phyloP scores from a whole-genome alignment of 2,888 invertebrate genomes.

The Crioceris asparagi region DNA sequence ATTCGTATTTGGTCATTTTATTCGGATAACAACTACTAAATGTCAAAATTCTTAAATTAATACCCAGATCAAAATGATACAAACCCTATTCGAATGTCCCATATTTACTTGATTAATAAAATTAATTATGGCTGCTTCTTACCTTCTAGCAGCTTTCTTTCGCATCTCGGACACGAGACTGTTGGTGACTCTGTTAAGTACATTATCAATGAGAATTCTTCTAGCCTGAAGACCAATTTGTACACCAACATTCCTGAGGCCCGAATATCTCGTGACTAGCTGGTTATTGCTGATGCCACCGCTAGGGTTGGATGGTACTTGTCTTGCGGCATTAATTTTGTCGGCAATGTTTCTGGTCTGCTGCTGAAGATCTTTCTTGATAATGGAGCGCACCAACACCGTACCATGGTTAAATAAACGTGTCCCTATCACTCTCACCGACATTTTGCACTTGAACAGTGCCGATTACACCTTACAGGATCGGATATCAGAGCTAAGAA shows the following conservation, averaged over 20 bases:
- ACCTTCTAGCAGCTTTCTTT: constrained; percentile 49
- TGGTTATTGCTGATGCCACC: constrained; percentile 18
- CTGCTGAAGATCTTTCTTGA: constrained; percentile 31
- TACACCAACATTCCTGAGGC: constrained; percentile 39
- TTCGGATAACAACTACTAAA: no score
- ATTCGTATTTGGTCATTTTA: no score
- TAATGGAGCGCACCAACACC: constrained; percentile 41
- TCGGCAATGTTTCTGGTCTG: constrained; percentile 36
- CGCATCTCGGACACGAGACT: constrained; percentile 53
- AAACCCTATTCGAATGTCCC: no score
- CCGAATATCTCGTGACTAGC: constrained; percentile 28
- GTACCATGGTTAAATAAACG: constrained; percentile 53
- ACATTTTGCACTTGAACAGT: constrained; percentile 42
- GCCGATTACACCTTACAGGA: no score
- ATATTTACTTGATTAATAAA: no score
- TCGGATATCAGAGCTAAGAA: no score
- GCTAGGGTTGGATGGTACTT: constrained; percentile 19
- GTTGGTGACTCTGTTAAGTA: constrained; percentile 57
- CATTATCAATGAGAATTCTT: constrained; percentile 56
- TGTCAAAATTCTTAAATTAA: no score
- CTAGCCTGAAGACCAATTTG: constrained; percentile 53
- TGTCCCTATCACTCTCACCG: constrained; percentile 44
- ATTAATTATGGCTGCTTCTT: no score
- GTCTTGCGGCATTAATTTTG: constrained; percentile 28
- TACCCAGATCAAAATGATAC: no score